Conservation (phyloP, 2,797 vertebrate genomes). For the Antrozous pallidus region DNA sequence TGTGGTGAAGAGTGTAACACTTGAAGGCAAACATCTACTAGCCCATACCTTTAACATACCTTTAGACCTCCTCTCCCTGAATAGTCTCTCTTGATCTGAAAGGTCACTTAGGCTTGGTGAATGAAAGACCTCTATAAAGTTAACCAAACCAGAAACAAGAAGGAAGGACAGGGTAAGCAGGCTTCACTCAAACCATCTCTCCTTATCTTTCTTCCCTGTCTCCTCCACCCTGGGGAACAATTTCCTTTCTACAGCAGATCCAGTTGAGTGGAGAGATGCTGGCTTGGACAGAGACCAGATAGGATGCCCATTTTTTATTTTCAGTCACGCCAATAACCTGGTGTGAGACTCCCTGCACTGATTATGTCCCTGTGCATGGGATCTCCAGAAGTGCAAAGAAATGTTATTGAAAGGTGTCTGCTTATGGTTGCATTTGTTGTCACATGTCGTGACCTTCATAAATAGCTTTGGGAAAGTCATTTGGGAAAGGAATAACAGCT, state of each 20-base stretch:
- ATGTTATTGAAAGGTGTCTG: too few species aligned
- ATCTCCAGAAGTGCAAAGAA: background rate
- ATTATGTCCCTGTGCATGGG: too few species aligned
- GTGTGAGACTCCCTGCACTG: background rate
- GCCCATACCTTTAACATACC: background rate
- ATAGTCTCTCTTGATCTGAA: background rate
- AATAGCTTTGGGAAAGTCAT: too few species aligned
- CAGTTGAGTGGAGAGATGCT: background rate
- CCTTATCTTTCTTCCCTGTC: background rate
- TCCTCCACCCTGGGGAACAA: background rate
- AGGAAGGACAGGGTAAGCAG: background rate
- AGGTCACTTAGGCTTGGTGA: background rate
- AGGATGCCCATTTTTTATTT: too few species aligned
- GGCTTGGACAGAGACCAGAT: too few species aligned
- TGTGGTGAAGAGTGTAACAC: background rate
- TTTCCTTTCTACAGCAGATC: background rate
- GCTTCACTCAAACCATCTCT: background rate
- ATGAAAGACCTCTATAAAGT: too few species aligned
- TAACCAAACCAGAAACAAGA: background rate
- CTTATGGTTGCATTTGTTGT: background rate
- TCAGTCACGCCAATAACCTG: background rate
- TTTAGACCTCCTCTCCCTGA: background rate
- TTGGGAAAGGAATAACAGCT: background rate
- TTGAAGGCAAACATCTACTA: background rate
- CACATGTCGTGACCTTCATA: background rate